Evolutionary conservation across 2,888 invertebrate genomes (phyloP), one percentile per base, ranked within the genome.

Genomic region (Gasteruption jaculator): DNA sequence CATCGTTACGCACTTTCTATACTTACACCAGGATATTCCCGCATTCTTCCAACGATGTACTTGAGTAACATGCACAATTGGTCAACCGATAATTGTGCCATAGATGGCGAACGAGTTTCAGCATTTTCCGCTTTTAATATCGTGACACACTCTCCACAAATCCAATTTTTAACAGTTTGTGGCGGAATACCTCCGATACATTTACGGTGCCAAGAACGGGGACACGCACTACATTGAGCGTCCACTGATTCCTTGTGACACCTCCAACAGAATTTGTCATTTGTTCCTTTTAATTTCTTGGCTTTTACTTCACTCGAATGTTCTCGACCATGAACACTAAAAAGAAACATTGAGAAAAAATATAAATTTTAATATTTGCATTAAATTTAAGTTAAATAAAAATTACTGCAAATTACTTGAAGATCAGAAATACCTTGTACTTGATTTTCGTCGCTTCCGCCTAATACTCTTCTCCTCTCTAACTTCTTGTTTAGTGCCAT

Each of bases 71-170:
- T 82, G 68, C 85, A 85, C 10, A 93, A 75, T 61, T 86, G 82
- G 49, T 88, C 84, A 21, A 85, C 65, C 1, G 82, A 77, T 52
- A 87, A 76, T 60, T 82, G 81, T 57, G 80, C 80, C 84, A 90
- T 83, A 2, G 85, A 78, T 35, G 76, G 76, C 1, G 86, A 81
- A 53, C 84, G 81, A 24, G 81, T 80, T 55, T 82, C 82, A 4
- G 80, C 79, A 61, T 81, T 82, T 67, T 87, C 86, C 5, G 86
- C 85, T 56, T 79, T 78, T 48, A 88, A 73, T 35, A 87, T 78
- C 5, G 76, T 70, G 48, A 83, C 75, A 68, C 95, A 96, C 68
- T 94, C 94, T 0, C 88, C 86, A 63, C 95, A 95, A 34, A 86
- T 82, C 91, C 91, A 92, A 64, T 77, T 80, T 59, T 74, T 73